Percentiles rank a stretch among this genome's conserved stretches.
These are phyloP conservation scores for Thereva unica DNA, from an alignment of 2,888 invertebrate genomes.

Conservation along the genomic window DNA sequence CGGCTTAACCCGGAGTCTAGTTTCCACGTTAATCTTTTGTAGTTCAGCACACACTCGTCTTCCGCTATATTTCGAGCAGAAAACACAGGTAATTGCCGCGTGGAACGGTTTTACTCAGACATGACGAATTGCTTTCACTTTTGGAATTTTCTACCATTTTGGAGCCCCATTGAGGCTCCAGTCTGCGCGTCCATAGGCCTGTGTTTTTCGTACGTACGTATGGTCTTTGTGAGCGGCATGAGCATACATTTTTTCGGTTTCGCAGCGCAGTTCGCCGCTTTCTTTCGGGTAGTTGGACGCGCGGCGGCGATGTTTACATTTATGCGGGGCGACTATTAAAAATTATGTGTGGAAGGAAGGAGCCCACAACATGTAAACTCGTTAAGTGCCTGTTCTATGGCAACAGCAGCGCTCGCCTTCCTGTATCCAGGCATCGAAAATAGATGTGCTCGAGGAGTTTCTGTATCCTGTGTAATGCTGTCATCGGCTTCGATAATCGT, in stretches of 20 bases:
- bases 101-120: conserved; percentile 12
- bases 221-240: background rate
- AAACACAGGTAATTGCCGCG: conserved; percentile 6
- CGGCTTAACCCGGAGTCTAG: too few relatives aligned
- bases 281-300: background rate
- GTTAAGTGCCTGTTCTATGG: too few relatives aligned
- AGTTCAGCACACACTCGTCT: conserved; percentile 3
- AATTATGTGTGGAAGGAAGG: too few relatives aligned
- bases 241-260: background rate
- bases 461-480: too few relatives aligned
- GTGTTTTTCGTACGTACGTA: background rate
- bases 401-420: too few relatives aligned
- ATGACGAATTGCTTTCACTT: conserved; percentile 30
- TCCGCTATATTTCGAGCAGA: conserved; percentile 28
- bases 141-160: conserved; percentile 1
- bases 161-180: background rate
- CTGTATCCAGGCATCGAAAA: too few relatives aligned
- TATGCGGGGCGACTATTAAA: too few relatives aligned
- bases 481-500: too few relatives aligned
- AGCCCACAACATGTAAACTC: too few relatives aligned
- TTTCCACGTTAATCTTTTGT: too few relatives aligned
- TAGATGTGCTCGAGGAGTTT: too few relatives aligned
- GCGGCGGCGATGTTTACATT: too few relatives aligned
- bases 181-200: background rate
- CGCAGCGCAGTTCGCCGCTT: background rate